Evolutionary conservation across 2,888 invertebrate genomes (phyloP), one percentile per base, ranked within the genome.

Genomic region (Ochropacha duplaris): DNA sequence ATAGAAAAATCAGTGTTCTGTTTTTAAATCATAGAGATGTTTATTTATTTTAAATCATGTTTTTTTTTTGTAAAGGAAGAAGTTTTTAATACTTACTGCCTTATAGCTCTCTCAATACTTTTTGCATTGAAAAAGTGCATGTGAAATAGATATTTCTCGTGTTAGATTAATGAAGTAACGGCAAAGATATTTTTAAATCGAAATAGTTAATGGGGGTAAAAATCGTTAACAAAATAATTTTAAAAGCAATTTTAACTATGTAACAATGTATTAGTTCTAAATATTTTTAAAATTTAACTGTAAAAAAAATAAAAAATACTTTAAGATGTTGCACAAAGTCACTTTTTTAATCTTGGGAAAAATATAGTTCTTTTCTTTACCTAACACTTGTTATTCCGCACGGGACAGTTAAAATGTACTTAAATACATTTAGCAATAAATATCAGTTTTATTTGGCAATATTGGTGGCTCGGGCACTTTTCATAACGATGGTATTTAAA

Each of bases 321-420:
- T 16, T 51, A 26, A 28, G 28, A 26, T 26, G n/a, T 28, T 51
- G 50, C 50, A 51, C 50, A 51, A 50, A 51, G 50, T 51, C 50
- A 26, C 16, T 26, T 16, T 51, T 11, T 51, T 50, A 6, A 22
- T 5, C 16, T 6, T 26, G 22, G 1, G 8, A 50, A 52, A 19
- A 31, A 50, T 36, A 36, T 55, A 34, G 31, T 22, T 50, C 24
- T 54, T 31, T 39, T 54, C 31, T 55, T 39, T 44, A 34, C 19
- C 9, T 51, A 49, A 56, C 52, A 56, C 56, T 56, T 52, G 56
- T 56, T 56, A 52, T 16, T 28, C 44, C 19, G 56, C 56, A 56
- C 56, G 14, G 28, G 44, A 22, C 44, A 31, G 12, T 34, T 22
- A 16, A 28, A 31, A 19, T 51, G 51, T 51, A 56, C 56, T 56